These are phyloP conservation scores for Atethmia centrago DNA, from an alignment of 2,888 invertebrate species.

Conservation along the genomic window DNA sequence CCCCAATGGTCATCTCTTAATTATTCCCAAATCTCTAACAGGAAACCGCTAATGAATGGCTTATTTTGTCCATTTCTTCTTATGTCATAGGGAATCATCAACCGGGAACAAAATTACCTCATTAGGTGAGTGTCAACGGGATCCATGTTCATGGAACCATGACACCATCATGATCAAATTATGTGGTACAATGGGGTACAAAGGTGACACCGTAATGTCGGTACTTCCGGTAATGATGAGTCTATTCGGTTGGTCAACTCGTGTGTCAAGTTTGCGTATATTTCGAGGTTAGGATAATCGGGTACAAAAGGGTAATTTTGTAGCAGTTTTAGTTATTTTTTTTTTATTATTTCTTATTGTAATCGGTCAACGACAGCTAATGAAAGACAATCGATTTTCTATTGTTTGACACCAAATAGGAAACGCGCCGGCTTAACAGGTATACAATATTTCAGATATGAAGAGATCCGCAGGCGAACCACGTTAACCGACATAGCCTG, in stretches of 20 bases:
- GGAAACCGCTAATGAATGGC: background rate
- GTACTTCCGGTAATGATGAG: slow-evolving; percentile 57
- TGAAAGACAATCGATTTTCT: too few species aligned
- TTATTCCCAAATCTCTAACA: background rate
- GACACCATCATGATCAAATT: slow-evolving; percentile 49
- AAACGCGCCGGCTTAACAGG: too few species aligned
- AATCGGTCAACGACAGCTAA: too few species aligned
- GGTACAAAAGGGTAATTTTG: slow-evolving; percentile 1
- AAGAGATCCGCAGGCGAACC: too few species aligned
- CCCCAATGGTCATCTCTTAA: too few species aligned
- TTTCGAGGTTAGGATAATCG: slow-evolving; percentile 24
- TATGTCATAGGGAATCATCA: background rate
- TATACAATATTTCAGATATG: too few species aligned
- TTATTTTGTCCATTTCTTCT: background rate
- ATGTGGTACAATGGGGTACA: slow-evolving; percentile 50
- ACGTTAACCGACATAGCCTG: too few species aligned
- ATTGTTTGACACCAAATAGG: too few species aligned
- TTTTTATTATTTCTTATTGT: too few species aligned
- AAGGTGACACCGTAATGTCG: slow-evolving; percentile 46
- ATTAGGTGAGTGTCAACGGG: slow-evolving; percentile 28
- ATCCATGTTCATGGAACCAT: slow-evolving; percentile 40
- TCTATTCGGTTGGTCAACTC: slow-evolving; percentile 52
- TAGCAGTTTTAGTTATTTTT: too few species aligned
- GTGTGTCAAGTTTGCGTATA: slow-evolving; percentile 28
- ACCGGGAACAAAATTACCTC: slow-evolving; percentile 2